Evolutionary conservation across 2,797 vertebrate species (phyloP).

Genomic region (Gephyroberyx darwinii): DNA sequence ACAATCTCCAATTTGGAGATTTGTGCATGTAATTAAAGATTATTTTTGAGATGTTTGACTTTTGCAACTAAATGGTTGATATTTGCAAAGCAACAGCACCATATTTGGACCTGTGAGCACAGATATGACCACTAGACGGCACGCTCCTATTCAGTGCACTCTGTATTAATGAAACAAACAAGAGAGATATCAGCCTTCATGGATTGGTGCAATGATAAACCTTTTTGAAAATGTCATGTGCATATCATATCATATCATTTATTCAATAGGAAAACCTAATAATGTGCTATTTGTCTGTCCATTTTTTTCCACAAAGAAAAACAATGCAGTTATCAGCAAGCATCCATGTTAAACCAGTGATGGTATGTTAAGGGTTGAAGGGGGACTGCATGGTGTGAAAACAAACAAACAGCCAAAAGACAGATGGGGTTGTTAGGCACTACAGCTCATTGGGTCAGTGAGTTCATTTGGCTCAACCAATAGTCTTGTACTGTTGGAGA

Average conservation of each 20-base stretch:
- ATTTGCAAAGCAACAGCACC: background rate
- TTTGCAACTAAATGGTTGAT: background rate
- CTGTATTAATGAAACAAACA: conserved; percentile 13
- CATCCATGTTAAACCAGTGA: background rate
- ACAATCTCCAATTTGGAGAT: too few relatives aligned
- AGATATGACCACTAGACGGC: background rate
- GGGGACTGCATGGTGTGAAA: background rate
- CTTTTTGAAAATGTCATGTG: background rate
- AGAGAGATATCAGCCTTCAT: background rate
- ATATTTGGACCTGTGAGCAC: background rate
- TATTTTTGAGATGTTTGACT: background rate
- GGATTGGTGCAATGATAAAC: background rate
- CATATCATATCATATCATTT: too few relatives aligned
- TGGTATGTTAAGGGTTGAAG: background rate
- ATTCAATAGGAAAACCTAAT: background rate
- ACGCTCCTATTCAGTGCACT: background rate
- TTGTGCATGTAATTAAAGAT: too few relatives aligned
- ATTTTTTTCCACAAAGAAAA: background rate
- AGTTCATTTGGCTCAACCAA: conserved; percentile 2
- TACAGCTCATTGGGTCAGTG: conserved; percentile 1
- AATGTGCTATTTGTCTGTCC: background rate
- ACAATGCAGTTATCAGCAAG: background rate
- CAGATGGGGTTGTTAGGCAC: background rate
- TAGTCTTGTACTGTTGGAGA: background rate
- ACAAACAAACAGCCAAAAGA: background rate